These are phyloP conservation scores for Acanthococcus lagerstroemiae DNA, from an alignment of 2,888 invertebrate genomes.

Conservation along the genomic window DNA sequence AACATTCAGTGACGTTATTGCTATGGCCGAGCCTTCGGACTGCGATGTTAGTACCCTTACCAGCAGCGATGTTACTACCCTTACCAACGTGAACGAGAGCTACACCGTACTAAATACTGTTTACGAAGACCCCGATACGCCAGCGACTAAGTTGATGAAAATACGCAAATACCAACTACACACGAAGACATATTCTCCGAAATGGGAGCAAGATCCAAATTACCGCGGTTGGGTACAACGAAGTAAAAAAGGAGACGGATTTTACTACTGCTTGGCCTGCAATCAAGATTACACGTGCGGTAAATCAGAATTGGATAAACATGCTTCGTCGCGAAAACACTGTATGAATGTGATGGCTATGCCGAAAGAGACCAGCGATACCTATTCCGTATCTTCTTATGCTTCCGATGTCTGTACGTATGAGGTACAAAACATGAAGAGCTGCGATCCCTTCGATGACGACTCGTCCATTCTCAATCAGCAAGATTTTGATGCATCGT, in stretches of 20 bases:
- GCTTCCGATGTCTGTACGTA: not conserved
- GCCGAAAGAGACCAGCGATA: not conserved
- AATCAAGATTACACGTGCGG: slow-evolving; percentile 20
- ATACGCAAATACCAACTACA: slow-evolving; percentile 10
- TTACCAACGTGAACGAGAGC: not conserved
- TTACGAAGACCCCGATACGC: not conserved
- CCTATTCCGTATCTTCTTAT: not conserved
- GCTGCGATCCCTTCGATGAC: not conserved
- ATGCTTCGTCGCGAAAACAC: slow-evolving; percentile 19
- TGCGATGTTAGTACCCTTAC: not conserved
- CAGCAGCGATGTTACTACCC: not conserved
- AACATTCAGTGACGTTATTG: no score
- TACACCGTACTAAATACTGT: not conserved
- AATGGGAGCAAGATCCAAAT: slow-evolving; percentile 19
- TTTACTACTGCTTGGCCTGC: slow-evolving; percentile 18
- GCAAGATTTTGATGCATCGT: not conserved
- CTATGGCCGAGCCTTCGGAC: not conserved
- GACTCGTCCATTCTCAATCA: not conserved
- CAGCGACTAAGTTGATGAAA: not conserved
- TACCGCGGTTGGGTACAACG: slow-evolving; percentile 15
- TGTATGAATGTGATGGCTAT: slow-evolving; percentile 13
- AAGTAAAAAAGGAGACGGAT: slow-evolving; percentile 21
- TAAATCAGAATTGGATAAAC: slow-evolving; percentile 22
- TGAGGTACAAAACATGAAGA: not conserved
- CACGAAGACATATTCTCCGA: slow-evolving; percentile 13